Evolutionary conservation across 2,113 vertebrate genomes (phyloP), one percentile per base, ranked within the genome.

Genomic region (Sprattus sprattus): DNA sequence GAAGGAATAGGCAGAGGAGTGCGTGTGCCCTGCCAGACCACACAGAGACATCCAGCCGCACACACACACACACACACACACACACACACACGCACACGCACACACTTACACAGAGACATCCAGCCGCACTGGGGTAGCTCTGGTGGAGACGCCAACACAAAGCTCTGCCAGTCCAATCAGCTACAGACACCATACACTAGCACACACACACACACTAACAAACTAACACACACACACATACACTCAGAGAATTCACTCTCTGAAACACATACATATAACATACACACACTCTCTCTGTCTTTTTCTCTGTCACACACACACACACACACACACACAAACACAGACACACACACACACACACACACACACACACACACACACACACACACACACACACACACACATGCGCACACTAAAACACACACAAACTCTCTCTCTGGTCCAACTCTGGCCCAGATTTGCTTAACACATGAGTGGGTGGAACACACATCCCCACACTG

Each of bases 91-190:
- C n/a, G n/a, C n/a, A n/a, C n/a, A n/a, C n/a, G n/a, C n/a, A n/a
- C n/a, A n/a, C n/a, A n/a, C n/a, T n/a, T n/a, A n/a, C n/a, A n/a
- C n/a, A 60, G 20, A 54, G 52, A 54, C 52, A 18, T 91, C 89
- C 92, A 89, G 88, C 88, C 92, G 87, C 90, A 90, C 81, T 3
- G 80, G 87, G 85, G 84, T 78, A 82, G 39, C 39, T 39, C 39
- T 39, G 39, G 39, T 39, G 39, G 39, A 39, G 39, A 89, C 85
- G 88, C 87, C 86, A 84, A 85, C 83, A 90, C 81, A 86, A 80
- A 87, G 89, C 84, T 22, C 90, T 92, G 89, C 85, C 88, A 90
- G 86, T 57, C 67, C 85, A 45, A 88, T 88, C 85, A 85, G 86
- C 86, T 89, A 82, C 57, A 87, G 84, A 78, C 67, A 60, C 45